Evolutionary conservation across 2,888 invertebrate species (phyloP), one percentile per base, ranked within the genome.

Genomic region (Petrolisthes cinctipes): DNA sequence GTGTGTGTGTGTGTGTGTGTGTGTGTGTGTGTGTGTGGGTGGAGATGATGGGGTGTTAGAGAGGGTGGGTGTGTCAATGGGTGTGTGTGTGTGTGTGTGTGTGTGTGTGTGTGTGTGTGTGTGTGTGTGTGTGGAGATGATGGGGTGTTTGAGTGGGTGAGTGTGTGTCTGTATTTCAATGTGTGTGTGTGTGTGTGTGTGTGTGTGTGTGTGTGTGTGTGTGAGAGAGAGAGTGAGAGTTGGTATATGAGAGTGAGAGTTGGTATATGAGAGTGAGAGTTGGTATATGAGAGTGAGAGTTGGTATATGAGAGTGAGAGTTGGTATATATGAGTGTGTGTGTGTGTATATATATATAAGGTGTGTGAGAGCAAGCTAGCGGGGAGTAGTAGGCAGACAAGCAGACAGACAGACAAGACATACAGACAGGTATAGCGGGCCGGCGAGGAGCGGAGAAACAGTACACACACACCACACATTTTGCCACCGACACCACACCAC

Each of bases 391-490:
- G 17, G 17, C 61, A 61, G 11, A 61, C 61, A 61, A 1, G 3
- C 61, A 71, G 17, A n/a, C 71, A 71, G 1, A n/a, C 71, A 71
- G n/a, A n/a, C 71, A 71, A 71, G 1, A n/a, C 71, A 71, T 17
- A 71, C 20, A n/a, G n/a, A 71, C 71, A 11, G 37, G 37, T 37
- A 37, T 37, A 37, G 37, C 37, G 37, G 37, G n/a, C n/a, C 37
- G 37, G 37, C 37, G 37, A 37, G 37, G 37, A 37, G 37, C 37
- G 37, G 37, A 37, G 37, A 37, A 37, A 37, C 37, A 37, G 37
- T n/a, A 71, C 71, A 71, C 71, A 71, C 71, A 71, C 71, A 71
- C 71, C 71, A 71, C 71, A 71, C 20, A n/a, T 71, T 71, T 11
- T n/a, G 17, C 14, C 71, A 71, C n/a, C 14, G n/a, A 71, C 71